Evolutionary conservation across 2,888 invertebrate genomes (phyloP).

Genomic region (Alviniconcha strummeri): DNA sequence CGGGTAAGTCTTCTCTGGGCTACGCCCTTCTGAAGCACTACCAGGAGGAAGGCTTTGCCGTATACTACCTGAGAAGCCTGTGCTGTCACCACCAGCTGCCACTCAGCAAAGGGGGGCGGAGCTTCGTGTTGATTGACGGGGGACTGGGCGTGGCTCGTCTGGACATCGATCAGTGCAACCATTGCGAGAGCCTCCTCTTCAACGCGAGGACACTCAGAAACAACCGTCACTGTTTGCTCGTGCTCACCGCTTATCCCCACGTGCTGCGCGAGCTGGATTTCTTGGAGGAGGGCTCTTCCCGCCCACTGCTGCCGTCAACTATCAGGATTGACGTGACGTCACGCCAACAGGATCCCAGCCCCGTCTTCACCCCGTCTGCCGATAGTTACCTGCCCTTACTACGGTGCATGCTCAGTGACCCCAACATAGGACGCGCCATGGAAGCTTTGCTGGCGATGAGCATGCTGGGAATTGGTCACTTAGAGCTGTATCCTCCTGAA

Average conservation of each 20-base stretch:
- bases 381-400: background rate
- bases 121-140: background rate
- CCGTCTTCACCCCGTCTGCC: background rate
- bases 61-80: background rate
- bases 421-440: background rate
- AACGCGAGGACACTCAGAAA: background rate
- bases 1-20: background rate
- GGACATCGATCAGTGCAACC: background rate
- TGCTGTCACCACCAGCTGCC: background rate
- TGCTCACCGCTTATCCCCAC: conserved; percentile 19
- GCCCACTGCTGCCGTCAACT: background rate
- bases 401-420: background rate
- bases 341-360: background rate
- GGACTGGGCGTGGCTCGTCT: background rate
- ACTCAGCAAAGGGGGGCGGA: background rate
- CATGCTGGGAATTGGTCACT: background rate
- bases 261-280: background rate
- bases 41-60: background rate
- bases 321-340: background rate
- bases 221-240: background rate
- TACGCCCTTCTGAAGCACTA: background rate
- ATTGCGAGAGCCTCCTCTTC: background rate
- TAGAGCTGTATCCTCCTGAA: background rate
- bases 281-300: background rate
- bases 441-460: background rate